Evolutionary conservation across 2,888 invertebrate genomes (phyloP).

Genomic region (Bhutanitis thaidina): DNA sequence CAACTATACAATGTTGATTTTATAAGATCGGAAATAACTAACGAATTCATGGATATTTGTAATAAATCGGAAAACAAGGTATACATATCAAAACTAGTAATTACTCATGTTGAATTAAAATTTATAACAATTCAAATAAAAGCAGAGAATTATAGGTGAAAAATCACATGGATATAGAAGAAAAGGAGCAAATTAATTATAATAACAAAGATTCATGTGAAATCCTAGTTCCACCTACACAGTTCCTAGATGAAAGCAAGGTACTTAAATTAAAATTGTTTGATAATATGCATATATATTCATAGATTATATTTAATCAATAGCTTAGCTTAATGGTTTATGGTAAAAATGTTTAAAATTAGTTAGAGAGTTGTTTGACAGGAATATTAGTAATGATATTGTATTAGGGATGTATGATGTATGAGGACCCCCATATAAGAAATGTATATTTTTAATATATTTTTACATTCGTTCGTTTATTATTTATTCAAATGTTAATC

Average conservation of each 20-base stretch:
- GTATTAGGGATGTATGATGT: too few species aligned
- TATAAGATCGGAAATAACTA: constrained; percentile 32
- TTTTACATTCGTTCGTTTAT: too few species aligned
- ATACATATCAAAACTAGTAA: neutral
- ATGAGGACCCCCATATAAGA: too few species aligned
- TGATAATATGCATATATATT: too few species aligned
- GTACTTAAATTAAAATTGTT: constrained; percentile 11
- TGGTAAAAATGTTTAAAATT: too few species aligned
- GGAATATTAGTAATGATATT: too few species aligned
- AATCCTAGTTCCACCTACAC: constrained; percentile 52
- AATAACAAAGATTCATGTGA: constrained; percentile 30
- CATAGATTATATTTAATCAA: too few species aligned
- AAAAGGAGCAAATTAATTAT: constrained; percentile 43
- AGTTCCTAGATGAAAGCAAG: constrained; percentile 50
- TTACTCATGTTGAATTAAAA: too few species aligned
- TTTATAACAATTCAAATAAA: neutral
- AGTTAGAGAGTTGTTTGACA: too few species aligned
- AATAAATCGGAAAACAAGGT: neutral
- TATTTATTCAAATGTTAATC: too few species aligned
- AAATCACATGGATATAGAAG: constrained; percentile 25
- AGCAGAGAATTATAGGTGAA: constrained; percentile 8
- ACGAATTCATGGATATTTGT: neutral
- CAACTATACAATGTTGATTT: constrained; percentile 40
- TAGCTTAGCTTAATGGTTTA: too few species aligned
- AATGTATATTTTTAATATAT: too few species aligned